phyloP scores from a whole-genome alignment of 2,888 invertebrate genomes.

The Drosophila yooni region DNA sequence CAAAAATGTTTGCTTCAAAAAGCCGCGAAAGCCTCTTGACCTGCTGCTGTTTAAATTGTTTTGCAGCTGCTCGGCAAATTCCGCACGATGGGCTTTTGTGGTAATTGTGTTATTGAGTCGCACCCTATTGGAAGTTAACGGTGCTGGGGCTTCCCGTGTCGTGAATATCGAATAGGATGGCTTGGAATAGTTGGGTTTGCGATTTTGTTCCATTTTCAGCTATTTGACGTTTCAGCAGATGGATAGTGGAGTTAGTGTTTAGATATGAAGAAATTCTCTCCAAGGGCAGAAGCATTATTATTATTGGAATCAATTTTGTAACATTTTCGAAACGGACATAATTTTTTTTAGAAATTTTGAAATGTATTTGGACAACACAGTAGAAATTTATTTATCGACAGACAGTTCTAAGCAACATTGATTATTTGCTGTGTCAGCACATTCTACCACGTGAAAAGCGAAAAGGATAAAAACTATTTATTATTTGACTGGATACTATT shows the following conservation, averaged over 20 bases:
- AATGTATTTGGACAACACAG: constrained; percentile 3
- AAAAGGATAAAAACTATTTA: not conserved
- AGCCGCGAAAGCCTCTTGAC: constrained; percentile 17
- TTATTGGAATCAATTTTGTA: constrained; percentile 48
- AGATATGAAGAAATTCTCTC: constrained; percentile 22
- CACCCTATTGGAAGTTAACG: not conserved
- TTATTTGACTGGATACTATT: not conserved
- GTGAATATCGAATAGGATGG: constrained; percentile 45
- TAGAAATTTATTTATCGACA: constrained; percentile 8
- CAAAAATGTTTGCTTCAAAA: constrained; percentile 16
- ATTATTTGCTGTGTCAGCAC: not conserved
- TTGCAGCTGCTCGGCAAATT: not conserved
- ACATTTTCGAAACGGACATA: constrained; percentile 34
- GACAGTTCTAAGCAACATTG: constrained; percentile 14
- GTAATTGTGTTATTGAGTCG: not conserved
- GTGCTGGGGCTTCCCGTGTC: constrained; percentile 1
- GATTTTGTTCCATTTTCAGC: constrained; percentile 58
- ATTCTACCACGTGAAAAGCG: not conserved
- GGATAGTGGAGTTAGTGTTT: constrained; percentile 16
- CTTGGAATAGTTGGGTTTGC: constrained; percentile 52
- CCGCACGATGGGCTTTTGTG: too few species aligned
- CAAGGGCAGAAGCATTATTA: constrained; percentile 61
- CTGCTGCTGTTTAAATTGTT: not conserved
- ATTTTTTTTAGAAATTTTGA: not conserved
- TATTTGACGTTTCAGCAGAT: constrained; percentile 52